A percentile compares a stretch with the other conserved stretches of the same genome.
These are phyloP conservation scores for Ia io DNA, from an alignment of 2,113 vertebrate genomes.

Conservation along the genomic window DNA sequence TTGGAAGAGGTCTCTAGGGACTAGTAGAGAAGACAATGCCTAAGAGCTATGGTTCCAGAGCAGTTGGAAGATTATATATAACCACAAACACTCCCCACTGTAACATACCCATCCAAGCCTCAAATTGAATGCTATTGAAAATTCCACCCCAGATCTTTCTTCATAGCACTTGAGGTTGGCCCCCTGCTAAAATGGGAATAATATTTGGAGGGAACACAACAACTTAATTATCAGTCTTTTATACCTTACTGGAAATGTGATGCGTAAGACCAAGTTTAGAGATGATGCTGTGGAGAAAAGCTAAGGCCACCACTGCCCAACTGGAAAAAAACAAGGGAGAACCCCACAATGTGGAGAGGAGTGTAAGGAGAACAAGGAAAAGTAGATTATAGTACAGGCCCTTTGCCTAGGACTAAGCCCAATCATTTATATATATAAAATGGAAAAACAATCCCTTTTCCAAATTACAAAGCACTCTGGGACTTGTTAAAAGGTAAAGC, in stretches of 20 bases:
- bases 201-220: background rate
- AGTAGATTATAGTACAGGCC: background rate
- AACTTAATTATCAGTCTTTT: background rate
- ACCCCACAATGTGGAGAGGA: background rate
- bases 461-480: background rate
- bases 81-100: background rate
- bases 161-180: background rate
- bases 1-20: background rate
- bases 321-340: background rate
- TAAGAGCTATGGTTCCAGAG: background rate
- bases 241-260: conserved; percentile 3
- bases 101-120: background rate
- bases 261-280: background rate
- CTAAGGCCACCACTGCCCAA: background rate
- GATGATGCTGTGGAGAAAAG: background rate
- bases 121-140: background rate
- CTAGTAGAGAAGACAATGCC: background rate
- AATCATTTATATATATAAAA: background rate
- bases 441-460: background rate
- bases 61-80: background rate
- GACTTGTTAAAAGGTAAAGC: background rate
- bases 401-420: background rate
- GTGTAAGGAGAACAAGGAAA: background rate
- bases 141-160: conserved; percentile 11
- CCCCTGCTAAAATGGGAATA: conserved; percentile 17